Conservation (phyloP, 2,888 invertebrate species). For the Bombyx huttoni region DNA sequence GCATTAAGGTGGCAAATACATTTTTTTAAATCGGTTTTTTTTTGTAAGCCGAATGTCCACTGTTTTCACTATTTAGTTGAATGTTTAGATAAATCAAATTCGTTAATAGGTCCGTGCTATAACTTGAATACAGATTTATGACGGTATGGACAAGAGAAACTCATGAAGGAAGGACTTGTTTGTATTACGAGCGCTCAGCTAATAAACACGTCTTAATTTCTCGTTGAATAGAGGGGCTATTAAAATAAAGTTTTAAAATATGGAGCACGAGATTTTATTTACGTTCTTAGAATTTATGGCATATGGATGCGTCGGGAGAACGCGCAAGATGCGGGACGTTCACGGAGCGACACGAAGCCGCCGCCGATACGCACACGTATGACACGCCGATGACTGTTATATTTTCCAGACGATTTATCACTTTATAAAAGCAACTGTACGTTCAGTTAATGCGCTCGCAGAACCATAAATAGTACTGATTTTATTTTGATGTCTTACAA, state of each 20-base stretch:
- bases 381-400: constrained; percentile 67
- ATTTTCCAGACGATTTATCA: constrained; percentile 71
- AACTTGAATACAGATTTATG: constrained; percentile 50
- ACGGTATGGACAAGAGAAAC: constrained; percentile 33
- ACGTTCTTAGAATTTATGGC: constrained; percentile 57
- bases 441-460: constrained; percentile 61
- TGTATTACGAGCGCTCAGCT: constrained; percentile 55
- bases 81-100: background rate
- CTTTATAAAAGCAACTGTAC: constrained; percentile 61
- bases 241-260: constrained; percentile 69
- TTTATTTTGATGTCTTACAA: constrained; percentile 70
- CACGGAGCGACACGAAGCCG: constrained; percentile 12
- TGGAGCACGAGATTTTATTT: constrained; percentile 66
- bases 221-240: constrained; percentile 63
- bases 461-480: constrained; percentile 68
- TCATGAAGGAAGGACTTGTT: constrained; percentile 58
- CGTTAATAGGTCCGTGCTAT: constrained; percentile 26
- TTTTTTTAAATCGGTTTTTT: too few relatives aligned
- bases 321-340: constrained; percentile 14
- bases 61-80: background rate
- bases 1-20: too few relatives aligned
- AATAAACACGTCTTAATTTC: constrained; percentile 70
- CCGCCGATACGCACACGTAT: constrained; percentile 37
- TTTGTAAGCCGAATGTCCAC: background rate
- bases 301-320: constrained; percentile 37